phyloP scores from a whole-genome alignment of 2,888 invertebrate genomes.

The Agrotis exclamationis region DNA sequence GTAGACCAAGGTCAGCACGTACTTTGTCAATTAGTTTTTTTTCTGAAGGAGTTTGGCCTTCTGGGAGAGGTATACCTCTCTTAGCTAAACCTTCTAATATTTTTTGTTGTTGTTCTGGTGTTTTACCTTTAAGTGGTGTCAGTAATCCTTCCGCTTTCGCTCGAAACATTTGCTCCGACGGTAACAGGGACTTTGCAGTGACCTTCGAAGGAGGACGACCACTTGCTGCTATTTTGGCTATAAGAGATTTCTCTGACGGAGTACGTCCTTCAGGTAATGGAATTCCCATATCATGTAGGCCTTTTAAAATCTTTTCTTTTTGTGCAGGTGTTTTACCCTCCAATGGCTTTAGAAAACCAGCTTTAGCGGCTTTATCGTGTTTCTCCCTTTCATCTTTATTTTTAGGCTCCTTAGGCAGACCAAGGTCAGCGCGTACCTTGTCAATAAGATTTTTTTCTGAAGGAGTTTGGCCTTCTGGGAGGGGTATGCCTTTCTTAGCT shows the following conservation, averaged over 20 bases:
- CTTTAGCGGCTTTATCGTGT: slow-evolving; percentile 13
- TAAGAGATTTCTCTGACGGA: slow-evolving; percentile 60
- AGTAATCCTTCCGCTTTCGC: slow-evolving; percentile 46
- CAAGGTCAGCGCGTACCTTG: slow-evolving; percentile 16
- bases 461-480: slow-evolving; percentile 58
- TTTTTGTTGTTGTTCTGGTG: no score
- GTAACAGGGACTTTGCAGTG: not conserved
- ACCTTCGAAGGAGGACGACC: slow-evolving; percentile 47
- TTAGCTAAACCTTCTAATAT: no score
- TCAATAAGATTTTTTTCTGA: slow-evolving; percentile 18
- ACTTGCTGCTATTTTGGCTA: slow-evolving; percentile 58
- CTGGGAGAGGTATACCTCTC: no score
- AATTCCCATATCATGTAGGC: slow-evolving; percentile 46
- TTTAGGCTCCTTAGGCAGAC: slow-evolving; percentile 23
- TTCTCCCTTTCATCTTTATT: not conserved
- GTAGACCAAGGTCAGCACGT: no score
- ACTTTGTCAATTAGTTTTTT: no score
- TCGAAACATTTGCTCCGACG: slow-evolving; percentile 23
- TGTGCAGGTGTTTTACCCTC: slow-evolving; percentile 40
- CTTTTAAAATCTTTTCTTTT: slow-evolving; percentile 66
- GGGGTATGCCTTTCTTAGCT: slow-evolving; percentile 52
- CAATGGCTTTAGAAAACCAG: not conserved
- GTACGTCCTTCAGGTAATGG: slow-evolving; percentile 48
- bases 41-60: no score
- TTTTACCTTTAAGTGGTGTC: not conserved